These are phyloP conservation scores for Pseudomyrmex sp. DNA, from an alignment of 1,140 invertebrate genomes.

Conservation along the genomic window DNA sequence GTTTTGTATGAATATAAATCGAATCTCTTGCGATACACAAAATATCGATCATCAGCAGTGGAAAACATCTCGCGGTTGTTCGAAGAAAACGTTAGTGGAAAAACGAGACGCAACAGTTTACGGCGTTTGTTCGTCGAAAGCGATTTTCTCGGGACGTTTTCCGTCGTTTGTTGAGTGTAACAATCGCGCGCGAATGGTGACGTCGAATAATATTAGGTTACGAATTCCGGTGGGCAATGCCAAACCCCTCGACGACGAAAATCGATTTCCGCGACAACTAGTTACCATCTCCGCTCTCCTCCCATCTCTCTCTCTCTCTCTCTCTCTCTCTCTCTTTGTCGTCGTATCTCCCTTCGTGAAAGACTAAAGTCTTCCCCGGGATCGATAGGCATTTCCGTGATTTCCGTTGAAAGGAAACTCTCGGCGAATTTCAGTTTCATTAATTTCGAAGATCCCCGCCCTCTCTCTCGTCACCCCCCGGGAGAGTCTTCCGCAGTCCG, in stretches of 20 bases:
- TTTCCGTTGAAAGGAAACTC: constrained; percentile 73
- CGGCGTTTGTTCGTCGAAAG: not conserved
- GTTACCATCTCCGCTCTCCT: constrained; percentile 36
- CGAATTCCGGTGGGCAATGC: constrained; percentile 72
- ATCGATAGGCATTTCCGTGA: constrained; percentile 72
- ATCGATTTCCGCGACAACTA: constrained; percentile 74
- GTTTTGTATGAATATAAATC: too few species aligned
- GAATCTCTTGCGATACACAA: not conserved
- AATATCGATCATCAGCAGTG: not conserved
- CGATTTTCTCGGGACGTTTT: constrained; percentile 26
- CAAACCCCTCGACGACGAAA: constrained; percentile 58
- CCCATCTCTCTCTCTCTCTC: not conserved
- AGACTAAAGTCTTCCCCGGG: constrained; percentile 66
- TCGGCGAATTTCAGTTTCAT: constrained; percentile 74
- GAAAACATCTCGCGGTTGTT: not conserved
- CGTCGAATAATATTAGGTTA: constrained; percentile 75
- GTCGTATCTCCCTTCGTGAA: constrained; percentile 51
- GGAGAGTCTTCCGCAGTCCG: constrained; percentile 6
- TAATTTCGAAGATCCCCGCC: constrained; percentile 69
- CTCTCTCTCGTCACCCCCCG: constrained; percentile 4
- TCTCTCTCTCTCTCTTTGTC: not conserved
- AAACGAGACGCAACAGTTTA: constrained; percentile 9
- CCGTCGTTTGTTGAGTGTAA: constrained; percentile 68
- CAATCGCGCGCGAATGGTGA: constrained; percentile 66
- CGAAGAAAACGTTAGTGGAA: not conserved